These are phyloP conservation scores for Ernsta delagoae DNA, from an alignment of 2,888 invertebrate species.

Conservation along the genomic window DNA sequence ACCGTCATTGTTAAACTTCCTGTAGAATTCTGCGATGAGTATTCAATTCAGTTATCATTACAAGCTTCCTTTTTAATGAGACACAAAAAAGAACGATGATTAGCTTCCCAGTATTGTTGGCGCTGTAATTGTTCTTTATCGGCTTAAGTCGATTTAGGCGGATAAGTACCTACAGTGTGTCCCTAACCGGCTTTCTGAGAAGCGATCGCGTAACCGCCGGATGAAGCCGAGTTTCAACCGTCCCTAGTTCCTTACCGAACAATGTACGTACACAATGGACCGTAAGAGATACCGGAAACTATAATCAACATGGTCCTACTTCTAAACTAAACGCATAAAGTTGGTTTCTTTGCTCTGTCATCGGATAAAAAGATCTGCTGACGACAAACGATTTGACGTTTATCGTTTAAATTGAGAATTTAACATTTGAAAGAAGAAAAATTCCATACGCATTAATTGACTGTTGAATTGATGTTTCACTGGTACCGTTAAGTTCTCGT, in stretches of 20 bases:
- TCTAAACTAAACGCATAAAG: constrained; percentile 50
- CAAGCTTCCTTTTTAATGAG: not conserved
- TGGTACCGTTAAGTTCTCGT: no score
- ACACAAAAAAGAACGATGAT: constrained; percentile 3
- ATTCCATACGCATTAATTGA: not conserved
- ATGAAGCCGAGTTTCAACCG: constrained; percentile 56
- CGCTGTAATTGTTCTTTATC: constrained; percentile 19
- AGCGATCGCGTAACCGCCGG: constrained; percentile 56
- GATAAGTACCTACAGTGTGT: constrained; percentile 28
- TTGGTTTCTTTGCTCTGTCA: constrained; percentile 17
- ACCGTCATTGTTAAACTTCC: not conserved
- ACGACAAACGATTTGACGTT: not conserved
- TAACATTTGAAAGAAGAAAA: not conserved
- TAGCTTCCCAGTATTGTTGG: constrained; percentile 4
- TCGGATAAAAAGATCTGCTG: not conserved
- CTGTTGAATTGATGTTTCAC: no score
- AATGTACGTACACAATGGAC: constrained; percentile 64
- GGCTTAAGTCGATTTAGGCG: constrained; percentile 23
- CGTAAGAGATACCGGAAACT: constrained; percentile 75
- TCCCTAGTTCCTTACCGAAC: constrained; percentile 47
- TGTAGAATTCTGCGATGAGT: not conserved
- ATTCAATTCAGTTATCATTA: not conserved
- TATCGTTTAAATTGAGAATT: not conserved
- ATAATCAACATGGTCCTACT: constrained; percentile 69
- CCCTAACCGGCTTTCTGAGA: constrained; percentile 66